Percentiles rank a stretch among this genome's conserved stretches.
These are phyloP conservation scores for Agrotis puta DNA, from an alignment of 2,888 invertebrate genomes.

Conservation along the genomic window DNA sequence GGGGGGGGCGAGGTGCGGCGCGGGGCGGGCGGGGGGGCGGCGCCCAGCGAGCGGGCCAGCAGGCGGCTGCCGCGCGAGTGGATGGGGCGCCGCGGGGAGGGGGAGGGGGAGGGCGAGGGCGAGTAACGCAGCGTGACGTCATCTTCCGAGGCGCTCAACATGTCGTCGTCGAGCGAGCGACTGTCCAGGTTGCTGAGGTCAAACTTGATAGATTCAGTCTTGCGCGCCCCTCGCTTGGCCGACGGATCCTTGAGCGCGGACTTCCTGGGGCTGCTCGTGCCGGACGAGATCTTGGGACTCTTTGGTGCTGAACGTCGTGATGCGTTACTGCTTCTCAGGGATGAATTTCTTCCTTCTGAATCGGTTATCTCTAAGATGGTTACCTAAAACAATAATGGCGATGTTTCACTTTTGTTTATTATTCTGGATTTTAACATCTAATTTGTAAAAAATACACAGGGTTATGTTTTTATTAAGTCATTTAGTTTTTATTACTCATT, in stretches of 20 bases:
- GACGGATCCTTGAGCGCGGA: constrained; percentile 81
- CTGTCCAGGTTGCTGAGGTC: constrained; percentile 83
- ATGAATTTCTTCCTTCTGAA: constrained; percentile 59
- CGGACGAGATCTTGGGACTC: constrained; percentile 58
- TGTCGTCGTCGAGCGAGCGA: constrained; percentile 57
- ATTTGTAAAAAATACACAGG: too few relatives aligned
- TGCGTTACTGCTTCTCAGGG: constrained; percentile 40
- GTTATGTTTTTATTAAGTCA: too few relatives aligned
- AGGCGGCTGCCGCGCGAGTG: constrained; percentile 76
- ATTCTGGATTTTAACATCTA: too few relatives aligned
- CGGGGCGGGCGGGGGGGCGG: too few relatives aligned
- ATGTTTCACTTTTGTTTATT: background rate
- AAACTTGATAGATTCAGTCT: constrained; percentile 85
- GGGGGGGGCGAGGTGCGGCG: too few relatives aligned
- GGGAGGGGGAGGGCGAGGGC: background rate
- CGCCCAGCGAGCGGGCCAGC: constrained; percentile 58
- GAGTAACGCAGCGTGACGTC: constrained; percentile 77
- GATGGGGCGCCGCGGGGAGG: constrained; percentile 65
- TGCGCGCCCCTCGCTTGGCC: constrained; percentile 71
- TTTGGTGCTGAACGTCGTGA: constrained; percentile 55
- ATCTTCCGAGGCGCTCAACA: constrained; percentile 64
- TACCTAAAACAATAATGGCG: constrained; percentile 64
- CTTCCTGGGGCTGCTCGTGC: constrained; percentile 75
- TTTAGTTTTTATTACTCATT: too few relatives aligned
- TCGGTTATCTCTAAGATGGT: constrained; percentile 74